These are phyloP conservation scores for Eudiplozoon nipponicum DNA, from an alignment of 2,888 invertebrate species.

Conservation along the genomic window DNA sequence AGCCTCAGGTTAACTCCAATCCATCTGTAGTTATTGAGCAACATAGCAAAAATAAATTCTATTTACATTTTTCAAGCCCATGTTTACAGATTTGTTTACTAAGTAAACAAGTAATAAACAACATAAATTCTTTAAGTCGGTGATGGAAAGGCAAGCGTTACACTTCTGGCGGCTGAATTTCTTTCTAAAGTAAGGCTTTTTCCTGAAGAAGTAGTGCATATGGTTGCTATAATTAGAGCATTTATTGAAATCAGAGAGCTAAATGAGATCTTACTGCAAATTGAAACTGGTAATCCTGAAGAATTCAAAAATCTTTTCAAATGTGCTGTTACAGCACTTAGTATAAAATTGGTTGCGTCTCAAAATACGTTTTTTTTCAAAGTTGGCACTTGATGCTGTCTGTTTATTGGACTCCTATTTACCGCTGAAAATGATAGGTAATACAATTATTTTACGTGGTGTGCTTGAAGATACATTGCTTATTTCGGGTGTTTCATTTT, in stretches of 20 bases:
- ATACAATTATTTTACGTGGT: slow-evolving; percentile 53
- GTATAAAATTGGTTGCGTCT: slow-evolving; percentile 72
- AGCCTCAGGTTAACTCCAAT: too few relatives aligned
- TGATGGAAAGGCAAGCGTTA: slow-evolving; percentile 89
- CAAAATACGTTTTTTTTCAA: slow-evolving; percentile 75
- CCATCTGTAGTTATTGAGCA: too few relatives aligned
- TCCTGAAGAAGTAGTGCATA: slow-evolving; percentile 79
- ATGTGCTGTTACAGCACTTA: slow-evolving; percentile 79
- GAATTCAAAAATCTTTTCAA: slow-evolving; percentile 31
- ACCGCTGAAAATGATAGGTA: slow-evolving; percentile 90
- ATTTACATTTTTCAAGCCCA: too few relatives aligned
- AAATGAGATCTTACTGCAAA: slow-evolving; percentile 17
- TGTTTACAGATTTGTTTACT: too few relatives aligned
- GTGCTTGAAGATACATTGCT: slow-evolving; percentile 50
- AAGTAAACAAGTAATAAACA: too few relatives aligned
- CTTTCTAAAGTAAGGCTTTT: slow-evolving; percentile 68
- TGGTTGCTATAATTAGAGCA: slow-evolving; percentile 59
- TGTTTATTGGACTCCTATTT: slow-evolving; percentile 43
- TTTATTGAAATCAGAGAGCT: slow-evolving; percentile 31
- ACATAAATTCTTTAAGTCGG: too few relatives aligned
- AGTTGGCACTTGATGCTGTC: slow-evolving; percentile 89
- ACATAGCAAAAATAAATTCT: too few relatives aligned
- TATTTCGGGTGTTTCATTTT: slow-evolving; percentile 76
- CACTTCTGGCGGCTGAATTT: slow-evolving; percentile 68
- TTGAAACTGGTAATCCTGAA: slow-evolving; percentile 22